Evolutionary conservation across 2,888 invertebrate species (phyloP).

Genomic region (Mactromeris polynyma): DNA sequence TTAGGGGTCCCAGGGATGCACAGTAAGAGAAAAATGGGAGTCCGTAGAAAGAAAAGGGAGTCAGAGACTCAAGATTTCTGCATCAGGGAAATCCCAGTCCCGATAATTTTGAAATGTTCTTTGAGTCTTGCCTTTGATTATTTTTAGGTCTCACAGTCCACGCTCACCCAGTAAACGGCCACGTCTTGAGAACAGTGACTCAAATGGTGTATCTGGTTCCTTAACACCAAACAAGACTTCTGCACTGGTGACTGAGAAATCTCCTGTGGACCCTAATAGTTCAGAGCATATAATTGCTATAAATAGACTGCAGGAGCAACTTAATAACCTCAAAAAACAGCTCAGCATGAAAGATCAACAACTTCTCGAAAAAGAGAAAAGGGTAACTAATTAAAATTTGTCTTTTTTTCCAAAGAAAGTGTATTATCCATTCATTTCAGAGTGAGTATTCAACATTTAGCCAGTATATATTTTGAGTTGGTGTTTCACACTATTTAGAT

Average conservation of each 20-base stretch:
- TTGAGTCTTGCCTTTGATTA: too few species aligned
- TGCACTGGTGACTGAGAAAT: constrained; percentile 66
- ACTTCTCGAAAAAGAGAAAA: constrained; percentile 95
- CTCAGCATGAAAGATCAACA: constrained; percentile 94
- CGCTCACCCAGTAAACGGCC: constrained; percentile 70
- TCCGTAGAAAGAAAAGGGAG: too few species aligned
- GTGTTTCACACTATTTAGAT: too few species aligned
- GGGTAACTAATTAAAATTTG: constrained; percentile 89
- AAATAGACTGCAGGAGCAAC: constrained; percentile 97
- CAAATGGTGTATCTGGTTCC: constrained; percentile 70
- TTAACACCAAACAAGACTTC: constrained; percentile 73
- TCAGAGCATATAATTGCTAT: constrained; percentile 94
- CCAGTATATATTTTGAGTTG: too few species aligned
- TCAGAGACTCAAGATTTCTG: too few species aligned
- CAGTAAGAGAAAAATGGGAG: too few species aligned
- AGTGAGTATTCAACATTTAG: too few species aligned
- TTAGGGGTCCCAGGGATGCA: too few species aligned
- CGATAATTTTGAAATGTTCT: too few species aligned
- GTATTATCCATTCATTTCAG: too few species aligned
- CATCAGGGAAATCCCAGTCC: too few species aligned
- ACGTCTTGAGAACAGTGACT: constrained; percentile 66
- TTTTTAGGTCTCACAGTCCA: constrained; percentile 65
- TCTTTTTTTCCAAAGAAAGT: too few species aligned
- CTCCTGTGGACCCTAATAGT: constrained; percentile 78
- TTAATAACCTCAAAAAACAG: constrained; percentile 96